Base-by-base conservation (phyloP, 2,797 vertebrate species). In the Pogonophryne albipinna region DNA sequence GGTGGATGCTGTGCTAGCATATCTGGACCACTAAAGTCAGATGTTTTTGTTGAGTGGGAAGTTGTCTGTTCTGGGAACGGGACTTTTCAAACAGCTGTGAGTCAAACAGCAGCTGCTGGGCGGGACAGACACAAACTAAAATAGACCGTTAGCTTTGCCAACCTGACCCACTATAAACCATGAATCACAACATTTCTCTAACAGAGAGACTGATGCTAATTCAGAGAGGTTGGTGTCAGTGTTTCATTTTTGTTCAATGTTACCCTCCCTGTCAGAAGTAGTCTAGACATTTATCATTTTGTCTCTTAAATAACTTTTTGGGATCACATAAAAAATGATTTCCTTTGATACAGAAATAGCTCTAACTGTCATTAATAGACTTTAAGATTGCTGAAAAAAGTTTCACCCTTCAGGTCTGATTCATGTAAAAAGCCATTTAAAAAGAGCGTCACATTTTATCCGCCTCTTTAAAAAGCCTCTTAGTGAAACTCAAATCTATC, bases 61-160 rank as follows among this genome's bases (percentile, higher is more conserved):
- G 42, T 31, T 10, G 50, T 86, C 67, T 59, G 50, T 60, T 76
- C 14, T 53, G 73, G 66, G 58, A 77, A 65, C 27, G 67, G 78
- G 80, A 79, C 49, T 84, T 89, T 84, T 83, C 52, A 62, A 58
- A 81, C 87, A 91, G 87, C 86, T 91, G 89, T 84, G 87, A 84
- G 49, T 89, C 83, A 82, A 65, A 65, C 66, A 76, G 85, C 92
- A 89, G 91, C 89, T 91, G 91, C 82, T 73, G 85, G 82, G 76
- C 78, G 85, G 80, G 79, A 85, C 84, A 38, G 71, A 73, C 41
- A 71, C 61, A 66, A 82, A 84, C 87, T 71, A 60, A 88, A 88
- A 92, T 85, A 89, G 84, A 73, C 63, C 45, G 20, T 38, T 3
- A 63, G 67, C 50, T 64, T 64, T 79, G 83, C 76, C 85, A 70